Base-by-base conservation (phyloP, 2,888 invertebrate species). In the Tenthredo amoena region DNA sequence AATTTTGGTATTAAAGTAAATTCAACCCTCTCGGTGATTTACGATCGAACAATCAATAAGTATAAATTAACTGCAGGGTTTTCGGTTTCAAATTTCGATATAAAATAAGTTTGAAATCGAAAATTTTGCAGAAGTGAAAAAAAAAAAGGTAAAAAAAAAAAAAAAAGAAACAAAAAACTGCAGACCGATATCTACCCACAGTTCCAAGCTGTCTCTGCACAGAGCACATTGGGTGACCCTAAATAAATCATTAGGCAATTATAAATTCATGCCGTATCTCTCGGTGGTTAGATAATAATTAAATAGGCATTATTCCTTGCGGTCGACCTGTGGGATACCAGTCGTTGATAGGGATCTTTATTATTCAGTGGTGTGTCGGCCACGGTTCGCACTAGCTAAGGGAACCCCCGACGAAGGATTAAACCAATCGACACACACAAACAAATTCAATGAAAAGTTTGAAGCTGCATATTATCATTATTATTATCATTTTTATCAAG, bases 191-290 rank as follows among this genome's bases (percentile, higher is more conserved):
- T 68, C 68, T 18, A 34, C 18, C 62, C 62, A 26, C 9, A 62
- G 62, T 10, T 62, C 2, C 9, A 62, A 10, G 12, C 62, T 26
- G 12, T 71, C 37, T 26, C 71, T 71, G 3, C 71, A 40, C 71
- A 40, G 37, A 40, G 74, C 18, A 7, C 40, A 34, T n/a, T 43
- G 37, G 68, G 34, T 77, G 85, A 72, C 68, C 26, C 31, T 76
- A 86, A 86, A 86, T 79, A 84, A 85, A 84, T 83, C 71, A 85
- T 74, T 50, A 84, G n/a, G n/a, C 82, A 86, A 88, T 87, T 86
- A 86, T 84, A 86, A 86, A 88, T 88, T 88, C 87, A 89, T 89
- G 86, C 84, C 86, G 85, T 87, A 88, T 88, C 87, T 87, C 86
- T 86, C 85, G 68, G 81, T 79, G 83, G 86, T 84, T 85, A 87